Evolutionary conservation across 2,888 invertebrate species (phyloP), one percentile per base, ranked within the genome.

Genomic region (Meiosimyza decipiens): DNA sequence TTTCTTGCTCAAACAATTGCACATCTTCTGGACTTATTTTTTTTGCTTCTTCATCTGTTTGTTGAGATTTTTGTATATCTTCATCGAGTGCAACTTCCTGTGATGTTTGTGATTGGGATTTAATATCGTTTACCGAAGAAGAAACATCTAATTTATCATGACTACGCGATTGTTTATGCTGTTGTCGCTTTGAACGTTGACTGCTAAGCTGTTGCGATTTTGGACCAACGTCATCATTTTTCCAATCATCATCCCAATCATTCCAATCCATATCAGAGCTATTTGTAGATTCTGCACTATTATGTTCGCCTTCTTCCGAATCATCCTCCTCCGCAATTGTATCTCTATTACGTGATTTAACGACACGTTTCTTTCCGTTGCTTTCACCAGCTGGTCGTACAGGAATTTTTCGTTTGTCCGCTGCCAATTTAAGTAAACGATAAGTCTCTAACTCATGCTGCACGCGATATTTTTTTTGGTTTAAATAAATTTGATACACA

Each of bases 1-100:
- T 98, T 88, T 98, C 98, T 0, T 93, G 91, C 85, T 97, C 95
- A 86, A 97, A 95, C 91, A 97, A 92, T 86, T 97, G 97, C 74
- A 96, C 88, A 85, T 98, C 97, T 82, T 97, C 97, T 0, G 94
- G 89, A 75, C 93, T 94, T 0, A 96, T 84, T 73, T 92, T 90
- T 55, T 82, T 79, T 5, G 72, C 82, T 33, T 83, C 84, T 51
- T 85, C 83, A 18, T 82, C 81, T 74, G 82, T 75, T 57, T 81
- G 82, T n/a, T 81, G 80, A 4, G 85, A 82, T 77, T 83, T 82
- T 62, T 84, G 81, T 13, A 85, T 82, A 51, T 85, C 86, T 72
- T 86, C 86, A 49, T 86, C 85, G 0, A 86, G 77, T 0, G 86
- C 85, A 62, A 83, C 82, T 81, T 85, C 84, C 11, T 82, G 79